These are phyloP conservation scores for Chaenogobius annularis DNA, from an alignment of 2,113 vertebrate species.

Conservation along the genomic window DNA sequence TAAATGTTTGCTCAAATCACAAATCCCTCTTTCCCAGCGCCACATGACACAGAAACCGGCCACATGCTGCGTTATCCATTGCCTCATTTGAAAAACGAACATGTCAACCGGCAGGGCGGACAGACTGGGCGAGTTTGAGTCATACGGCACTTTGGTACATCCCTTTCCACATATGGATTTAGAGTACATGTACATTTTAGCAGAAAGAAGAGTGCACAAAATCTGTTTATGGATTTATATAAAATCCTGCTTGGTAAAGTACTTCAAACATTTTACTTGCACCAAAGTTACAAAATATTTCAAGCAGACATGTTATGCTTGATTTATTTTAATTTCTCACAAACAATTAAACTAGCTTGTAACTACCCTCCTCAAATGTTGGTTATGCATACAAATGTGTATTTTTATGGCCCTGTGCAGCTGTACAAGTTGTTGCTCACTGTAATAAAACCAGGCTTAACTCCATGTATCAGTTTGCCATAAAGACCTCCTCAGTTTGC, in stretches of 20 bases:
- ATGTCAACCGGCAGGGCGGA: constrained; percentile 23
- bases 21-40: constrained; percentile 39
- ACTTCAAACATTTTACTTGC: not conserved
- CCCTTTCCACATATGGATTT: constrained; percentile 23
- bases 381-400: not conserved
- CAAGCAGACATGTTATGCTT: too few species aligned
- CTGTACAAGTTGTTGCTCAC: too few species aligned
- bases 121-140: constrained; percentile 21
- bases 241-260: not conserved
- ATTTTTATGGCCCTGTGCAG: not conserved
- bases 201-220: not conserved
- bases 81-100: constrained; percentile 21
- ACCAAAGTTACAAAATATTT: not conserved
- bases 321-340: too few species aligned
- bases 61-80: constrained; percentile 36
- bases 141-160: constrained; percentile 3
- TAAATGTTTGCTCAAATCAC: constrained; percentile 46
- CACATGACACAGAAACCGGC: constrained; percentile 11
- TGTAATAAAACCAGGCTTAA: constrained; percentile 3
- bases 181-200: constrained; percentile 18
- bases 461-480: not conserved
- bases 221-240: not conserved
- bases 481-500: constrained; percentile 35
- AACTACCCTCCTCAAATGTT: too few species aligned
- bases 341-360: too few species aligned